A percentile compares a stretch with the other conserved stretches of the same genome.
Conservation (phyloP, 2,888 invertebrate genomes). For the Stenurella melanura region DNA sequence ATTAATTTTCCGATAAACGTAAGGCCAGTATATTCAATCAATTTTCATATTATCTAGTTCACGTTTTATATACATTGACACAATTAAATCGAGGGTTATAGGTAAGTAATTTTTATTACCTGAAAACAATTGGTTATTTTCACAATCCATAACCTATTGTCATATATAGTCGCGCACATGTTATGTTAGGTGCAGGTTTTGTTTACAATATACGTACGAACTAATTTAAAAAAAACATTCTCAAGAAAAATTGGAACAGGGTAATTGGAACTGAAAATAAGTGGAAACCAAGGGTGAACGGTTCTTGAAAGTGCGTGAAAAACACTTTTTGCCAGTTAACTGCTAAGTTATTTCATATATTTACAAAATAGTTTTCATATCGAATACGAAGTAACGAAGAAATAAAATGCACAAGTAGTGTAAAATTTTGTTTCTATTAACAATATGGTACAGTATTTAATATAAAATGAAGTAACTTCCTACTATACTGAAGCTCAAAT, state of each 20-base stretch:
- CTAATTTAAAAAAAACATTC: neutral
- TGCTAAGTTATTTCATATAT: neutral
- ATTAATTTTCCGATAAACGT: no score
- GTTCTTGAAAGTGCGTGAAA: neutral
- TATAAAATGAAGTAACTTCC: slow-evolving; percentile 62
- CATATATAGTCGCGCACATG: neutral
- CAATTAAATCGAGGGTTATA: no score
- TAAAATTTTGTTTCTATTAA: neutral
- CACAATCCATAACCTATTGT: neutral
- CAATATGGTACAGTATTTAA: slow-evolving; percentile 42
- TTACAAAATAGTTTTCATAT: neutral
- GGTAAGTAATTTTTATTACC: no score
- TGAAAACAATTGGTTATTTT: neutral
- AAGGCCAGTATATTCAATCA: neutral
- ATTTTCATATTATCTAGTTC: neutral
- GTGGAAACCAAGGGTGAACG: neutral
- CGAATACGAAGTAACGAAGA: neutral
- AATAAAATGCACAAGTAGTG: neutral
- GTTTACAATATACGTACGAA: neutral
- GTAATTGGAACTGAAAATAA: neutral
- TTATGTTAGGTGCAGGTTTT: neutral
- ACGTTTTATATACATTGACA: neutral
- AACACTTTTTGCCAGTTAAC: neutral
- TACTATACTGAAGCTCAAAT: slow-evolving; percentile 61
- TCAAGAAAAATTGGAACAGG: neutral